A percentile compares a stretch with the other conserved stretches of the same genome.
Conservation (phyloP, 2,797 vertebrate genomes). For the Chiroxiphia lanceolata region DNA sequence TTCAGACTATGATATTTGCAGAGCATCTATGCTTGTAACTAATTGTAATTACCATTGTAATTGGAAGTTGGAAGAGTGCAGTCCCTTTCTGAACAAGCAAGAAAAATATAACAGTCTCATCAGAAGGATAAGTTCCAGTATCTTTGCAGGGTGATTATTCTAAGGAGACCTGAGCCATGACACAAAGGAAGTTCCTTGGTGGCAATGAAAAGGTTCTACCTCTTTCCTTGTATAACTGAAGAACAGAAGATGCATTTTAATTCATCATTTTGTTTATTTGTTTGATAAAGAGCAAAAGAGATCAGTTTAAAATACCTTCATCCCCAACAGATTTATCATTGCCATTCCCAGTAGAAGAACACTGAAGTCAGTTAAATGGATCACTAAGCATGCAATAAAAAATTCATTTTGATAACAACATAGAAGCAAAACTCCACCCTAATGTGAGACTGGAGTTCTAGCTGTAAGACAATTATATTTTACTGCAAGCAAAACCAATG, state of each 20-base stretch:
- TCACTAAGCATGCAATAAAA: background rate
- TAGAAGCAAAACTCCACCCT: background rate
- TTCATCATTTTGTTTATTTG: background rate
- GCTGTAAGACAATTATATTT: background rate
- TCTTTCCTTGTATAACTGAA: background rate
- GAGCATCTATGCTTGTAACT: background rate
- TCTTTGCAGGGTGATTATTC: background rate
- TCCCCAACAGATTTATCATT: background rate
- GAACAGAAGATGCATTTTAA: background rate
- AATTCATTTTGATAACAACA: background rate
- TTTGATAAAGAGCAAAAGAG: background rate
- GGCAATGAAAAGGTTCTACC: background rate
- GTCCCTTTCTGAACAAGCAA: background rate
- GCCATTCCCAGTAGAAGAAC: background rate
- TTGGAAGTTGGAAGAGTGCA: background rate
- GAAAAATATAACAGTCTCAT: background rate
- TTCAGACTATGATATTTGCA: background rate
- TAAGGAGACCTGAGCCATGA: background rate
- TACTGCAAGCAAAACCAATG: background rate
- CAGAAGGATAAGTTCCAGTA: background rate
- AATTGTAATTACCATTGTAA: background rate
- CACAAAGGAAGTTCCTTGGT: background rate
- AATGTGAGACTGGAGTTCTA: background rate
- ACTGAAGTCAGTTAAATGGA: background rate
- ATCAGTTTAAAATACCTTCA: background rate